These are phyloP conservation scores for Drosophila mercatorum DNA, from an alignment of 2,888 invertebrate species.

Conservation along the genomic window DNA sequence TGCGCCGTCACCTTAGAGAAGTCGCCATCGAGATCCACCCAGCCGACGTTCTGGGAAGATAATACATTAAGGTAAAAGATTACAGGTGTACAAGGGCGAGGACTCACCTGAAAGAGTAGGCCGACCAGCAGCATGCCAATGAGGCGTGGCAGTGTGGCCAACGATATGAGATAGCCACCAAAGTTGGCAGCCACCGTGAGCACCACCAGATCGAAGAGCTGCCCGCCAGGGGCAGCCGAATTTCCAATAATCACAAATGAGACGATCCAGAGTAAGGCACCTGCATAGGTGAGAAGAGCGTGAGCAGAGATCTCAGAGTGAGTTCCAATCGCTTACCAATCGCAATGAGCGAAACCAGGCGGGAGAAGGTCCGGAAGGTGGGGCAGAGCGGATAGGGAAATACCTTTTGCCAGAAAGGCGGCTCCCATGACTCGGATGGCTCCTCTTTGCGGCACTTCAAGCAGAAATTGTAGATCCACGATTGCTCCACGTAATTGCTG, in stretches of 20 bases:
- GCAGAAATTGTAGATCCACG: slow-evolving; percentile 94
- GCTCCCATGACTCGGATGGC: slow-evolving; percentile 92
- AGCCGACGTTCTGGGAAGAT: slow-evolving; percentile 87
- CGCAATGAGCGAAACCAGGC: slow-evolving; percentile 89
- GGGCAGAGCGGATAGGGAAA: slow-evolving; percentile 95
- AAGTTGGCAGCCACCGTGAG: slow-evolving; percentile 91
- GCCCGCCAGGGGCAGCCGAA: slow-evolving; percentile 94
- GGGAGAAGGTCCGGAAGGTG: slow-evolving; percentile 92
- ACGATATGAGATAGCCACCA: slow-evolving; percentile 92
- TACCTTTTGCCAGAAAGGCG: slow-evolving; percentile 91
- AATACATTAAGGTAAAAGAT: neutral
- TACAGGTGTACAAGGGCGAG: accelerated
- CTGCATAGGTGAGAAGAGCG: slow-evolving; percentile 72
- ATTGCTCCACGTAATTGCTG: slow-evolving; percentile 84
- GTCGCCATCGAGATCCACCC: slow-evolving; percentile 89
- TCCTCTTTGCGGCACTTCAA: slow-evolving; percentile 91
- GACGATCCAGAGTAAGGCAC: slow-evolving; percentile 90
- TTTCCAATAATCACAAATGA: slow-evolving; percentile 91
- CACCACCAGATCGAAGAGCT: slow-evolving; percentile 90
- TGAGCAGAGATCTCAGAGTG: no score
- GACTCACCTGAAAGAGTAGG: slow-evolving; percentile 87
- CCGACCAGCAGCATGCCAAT: slow-evolving; percentile 95
- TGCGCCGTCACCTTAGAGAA: slow-evolving; percentile 89
- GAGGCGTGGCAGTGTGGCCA: slow-evolving; percentile 92
- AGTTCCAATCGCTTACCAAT: slow-evolving; percentile 86